phyloP scores from a whole-genome alignment of 2,797 vertebrate genomes.

The Pangasius krempfi region DNA sequence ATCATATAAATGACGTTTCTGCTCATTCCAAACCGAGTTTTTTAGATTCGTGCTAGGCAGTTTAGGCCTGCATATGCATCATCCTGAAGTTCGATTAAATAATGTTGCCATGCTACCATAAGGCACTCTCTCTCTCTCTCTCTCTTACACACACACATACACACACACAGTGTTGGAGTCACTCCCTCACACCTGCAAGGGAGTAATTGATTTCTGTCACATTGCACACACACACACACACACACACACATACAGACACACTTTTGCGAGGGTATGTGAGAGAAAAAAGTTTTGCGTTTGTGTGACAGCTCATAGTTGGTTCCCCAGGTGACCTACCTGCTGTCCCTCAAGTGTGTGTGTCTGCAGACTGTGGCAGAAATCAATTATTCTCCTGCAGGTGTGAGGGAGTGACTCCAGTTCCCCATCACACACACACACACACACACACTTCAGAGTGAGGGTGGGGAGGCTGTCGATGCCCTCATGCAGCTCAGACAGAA shows the following conservation, averaged over 20 bases:
- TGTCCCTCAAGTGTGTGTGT: constrained; percentile 37
- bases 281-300: constrained; percentile 48
- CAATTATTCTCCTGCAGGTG: constrained; percentile 61
- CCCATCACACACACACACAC: constrained; percentile 20
- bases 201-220: constrained; percentile 60
- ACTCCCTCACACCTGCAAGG: constrained; percentile 51
- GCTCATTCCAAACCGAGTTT: constrained; percentile 35
- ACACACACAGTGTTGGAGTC: constrained; percentile 38
- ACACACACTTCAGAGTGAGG: constrained; percentile 16
- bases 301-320: constrained; percentile 57
- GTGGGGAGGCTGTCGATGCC: constrained; percentile 22
- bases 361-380: constrained; percentile 54
- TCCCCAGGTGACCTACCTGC: constrained; percentile 59
- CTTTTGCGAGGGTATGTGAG: constrained; percentile 22
- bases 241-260: constrained; percentile 28
- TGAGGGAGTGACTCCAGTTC: constrained; percentile 52
- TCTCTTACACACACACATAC: background rate
- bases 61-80: constrained; percentile 51
- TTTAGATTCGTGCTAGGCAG: constrained; percentile 40
- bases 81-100: constrained; percentile 53
- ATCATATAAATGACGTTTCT: constrained; percentile 62
- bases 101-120: constrained; percentile 47
- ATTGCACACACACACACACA: constrained; percentile 5
- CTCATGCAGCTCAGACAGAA: constrained; percentile 30
- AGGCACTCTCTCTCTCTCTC: constrained; percentile 8